A percentile compares a stretch with the other conserved stretches of the same genome.
Conservation (phyloP, 2,113 vertebrate genomes). For the Lota lota region DNA sequence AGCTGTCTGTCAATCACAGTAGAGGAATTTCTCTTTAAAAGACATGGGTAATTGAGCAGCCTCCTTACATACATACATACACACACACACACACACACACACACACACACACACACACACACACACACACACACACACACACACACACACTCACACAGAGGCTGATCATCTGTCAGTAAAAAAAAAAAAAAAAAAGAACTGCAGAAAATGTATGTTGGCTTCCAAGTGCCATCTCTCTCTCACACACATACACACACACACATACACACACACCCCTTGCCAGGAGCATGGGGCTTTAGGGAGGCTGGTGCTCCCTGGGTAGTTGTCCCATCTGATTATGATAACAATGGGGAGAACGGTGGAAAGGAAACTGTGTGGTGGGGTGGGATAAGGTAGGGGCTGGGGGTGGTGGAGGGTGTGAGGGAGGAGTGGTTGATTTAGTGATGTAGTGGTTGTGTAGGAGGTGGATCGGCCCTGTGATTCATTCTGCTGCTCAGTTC, state of each 20-base stretch:
- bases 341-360: conserved; percentile 65
- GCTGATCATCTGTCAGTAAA: conserved; percentile 61
- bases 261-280: conserved; percentile 39
- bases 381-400: conserved; percentile 40
- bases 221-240: conserved; percentile 58
- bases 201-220: conserved; percentile 67
- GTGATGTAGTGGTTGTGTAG: conserved; percentile 32
- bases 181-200: conserved; percentile 62
- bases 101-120: conserved; percentile 2
- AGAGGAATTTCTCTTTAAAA: conserved; percentile 59
- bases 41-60: conserved; percentile 54
- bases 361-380: conserved; percentile 56
- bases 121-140: not conserved
- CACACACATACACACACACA: conserved; percentile 18
- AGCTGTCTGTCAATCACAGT: conserved; percentile 53
- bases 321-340: conserved; percentile 77
- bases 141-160: conserved; percentile 14
- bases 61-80: not conserved
- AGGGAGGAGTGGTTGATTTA: conserved; percentile 25
- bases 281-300: conserved; percentile 64
- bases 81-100: conserved; percentile 2
- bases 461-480: conserved; percentile 22
- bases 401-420: conserved; percentile 8
- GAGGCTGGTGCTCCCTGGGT: conserved; percentile 70
- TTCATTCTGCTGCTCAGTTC: conserved; percentile 22